phyloP scores from a whole-genome alignment of 2,797 vertebrate species.

The Epinephelus coioides region DNA sequence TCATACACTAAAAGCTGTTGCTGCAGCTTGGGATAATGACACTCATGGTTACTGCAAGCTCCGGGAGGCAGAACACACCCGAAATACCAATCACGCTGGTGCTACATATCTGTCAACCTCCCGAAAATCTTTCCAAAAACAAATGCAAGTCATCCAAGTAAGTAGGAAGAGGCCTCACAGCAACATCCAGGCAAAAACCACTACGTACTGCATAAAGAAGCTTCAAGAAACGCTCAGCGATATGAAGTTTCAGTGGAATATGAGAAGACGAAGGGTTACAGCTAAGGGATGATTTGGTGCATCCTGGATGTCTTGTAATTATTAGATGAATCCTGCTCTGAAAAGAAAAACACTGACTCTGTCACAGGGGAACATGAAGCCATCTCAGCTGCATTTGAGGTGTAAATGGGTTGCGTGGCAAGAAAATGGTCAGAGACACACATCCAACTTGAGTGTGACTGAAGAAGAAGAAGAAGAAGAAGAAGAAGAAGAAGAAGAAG shows the following conservation, averaged over 20 bases:
- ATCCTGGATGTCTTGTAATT: conserved; percentile 12
- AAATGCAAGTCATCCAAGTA: not conserved
- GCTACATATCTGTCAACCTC: not conserved
- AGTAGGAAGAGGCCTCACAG: not conserved
- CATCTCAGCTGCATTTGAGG: conserved; percentile 23
- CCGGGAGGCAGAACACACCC: not conserved
- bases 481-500: conserved; percentile 23
- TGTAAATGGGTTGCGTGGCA: conserved; percentile 26
- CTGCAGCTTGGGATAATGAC: not conserved
- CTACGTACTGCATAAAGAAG: not conserved
- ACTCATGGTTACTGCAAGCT: not conserved
- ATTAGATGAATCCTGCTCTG: conserved; percentile 15
- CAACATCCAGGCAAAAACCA: not conserved
- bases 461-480: conserved; percentile 34
- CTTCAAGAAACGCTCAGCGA: not conserved
- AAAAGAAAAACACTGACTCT: not conserved
- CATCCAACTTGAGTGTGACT: conserved; percentile 2
- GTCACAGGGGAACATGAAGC: not conserved
- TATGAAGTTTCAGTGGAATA: not conserved
- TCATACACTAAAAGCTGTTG: not conserved
- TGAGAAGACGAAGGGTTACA: not conserved
- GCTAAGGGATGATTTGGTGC: conserved; percentile 14
- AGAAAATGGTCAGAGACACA: conserved; percentile 24
- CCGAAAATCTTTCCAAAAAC: not conserved
- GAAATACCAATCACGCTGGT: not conserved